Conservation (phyloP, 2,113 vertebrate species). For the Callipepla squamata region DNA sequence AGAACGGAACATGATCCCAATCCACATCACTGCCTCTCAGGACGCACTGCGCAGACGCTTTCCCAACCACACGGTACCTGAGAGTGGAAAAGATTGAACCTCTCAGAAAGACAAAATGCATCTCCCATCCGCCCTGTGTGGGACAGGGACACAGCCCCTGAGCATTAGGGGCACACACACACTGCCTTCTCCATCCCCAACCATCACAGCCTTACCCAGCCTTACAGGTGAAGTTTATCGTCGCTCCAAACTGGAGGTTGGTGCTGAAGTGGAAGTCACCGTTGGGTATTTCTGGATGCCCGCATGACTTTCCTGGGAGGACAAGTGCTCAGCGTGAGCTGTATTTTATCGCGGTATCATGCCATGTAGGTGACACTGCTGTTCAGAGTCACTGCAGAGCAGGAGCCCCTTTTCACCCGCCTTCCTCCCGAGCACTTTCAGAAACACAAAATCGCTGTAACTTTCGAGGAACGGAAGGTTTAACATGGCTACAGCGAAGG, state of each 20-base stretch:
- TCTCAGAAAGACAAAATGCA: neutral
- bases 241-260: neutral
- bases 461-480: neutral
- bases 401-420: fast-evolving
- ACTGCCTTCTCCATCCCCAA: no score
- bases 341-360: fast-evolving
- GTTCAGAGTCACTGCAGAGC: neutral
- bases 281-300: fast-evolving
- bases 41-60: fast-evolving
- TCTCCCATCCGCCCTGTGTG: fast-evolving
- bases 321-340: neutral
- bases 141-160: neutral
- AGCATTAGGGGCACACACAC: neutral
- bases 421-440: neutral
- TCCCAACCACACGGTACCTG: neutral
- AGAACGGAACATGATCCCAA: fast-evolving
- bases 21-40: fast-evolving
- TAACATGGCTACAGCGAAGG: neutral
- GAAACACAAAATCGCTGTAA: neutral
- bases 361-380: fast-evolving
- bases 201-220: neutral
- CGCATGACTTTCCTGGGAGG: neutral
- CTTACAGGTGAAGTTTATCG: neutral
- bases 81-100: neutral
- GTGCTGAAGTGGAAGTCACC: fast-evolving